Evolutionary conservation across 2,113 vertebrate species (phyloP).

Genomic region (Syrmaticus mikado): DNA sequence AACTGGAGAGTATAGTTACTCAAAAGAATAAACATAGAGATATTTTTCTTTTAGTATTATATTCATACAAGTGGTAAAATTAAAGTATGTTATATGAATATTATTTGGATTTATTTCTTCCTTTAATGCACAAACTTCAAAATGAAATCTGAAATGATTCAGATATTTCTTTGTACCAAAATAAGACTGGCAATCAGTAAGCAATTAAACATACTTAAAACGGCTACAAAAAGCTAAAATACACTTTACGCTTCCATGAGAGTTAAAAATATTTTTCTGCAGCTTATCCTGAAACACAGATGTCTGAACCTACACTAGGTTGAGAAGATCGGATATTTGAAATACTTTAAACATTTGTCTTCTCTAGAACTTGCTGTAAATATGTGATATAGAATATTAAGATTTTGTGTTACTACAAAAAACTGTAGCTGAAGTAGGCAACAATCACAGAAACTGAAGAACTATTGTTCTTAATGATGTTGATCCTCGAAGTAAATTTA

Average conservation of each 20-base stretch:
- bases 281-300: constrained; percentile 6
- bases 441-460: neutral
- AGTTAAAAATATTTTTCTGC: constrained; percentile 12
- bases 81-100: neutral
- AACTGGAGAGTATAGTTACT: neutral
- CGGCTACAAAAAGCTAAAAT: neutral
- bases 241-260: neutral
- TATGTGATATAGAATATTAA: neutral
- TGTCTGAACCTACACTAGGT: neutral
- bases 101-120: neutral
- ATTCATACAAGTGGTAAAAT: neutral
- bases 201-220: neutral
- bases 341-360: neutral
- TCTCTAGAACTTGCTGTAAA: neutral
- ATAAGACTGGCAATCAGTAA: neutral
- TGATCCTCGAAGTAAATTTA: neutral
- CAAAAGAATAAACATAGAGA: neutral
- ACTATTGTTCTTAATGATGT: neutral
- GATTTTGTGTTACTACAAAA: neutral
- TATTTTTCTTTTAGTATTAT: neutral
- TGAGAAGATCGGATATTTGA: neutral
- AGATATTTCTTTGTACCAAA: neutral
- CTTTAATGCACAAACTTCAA: neutral
- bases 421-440: neutral
- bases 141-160: neutral